Evolutionary conservation across 2,797 vertebrate species (phyloP), one percentile per base, ranked within the genome.

Genomic region (Paramormyrops hopkinsi): DNA sequence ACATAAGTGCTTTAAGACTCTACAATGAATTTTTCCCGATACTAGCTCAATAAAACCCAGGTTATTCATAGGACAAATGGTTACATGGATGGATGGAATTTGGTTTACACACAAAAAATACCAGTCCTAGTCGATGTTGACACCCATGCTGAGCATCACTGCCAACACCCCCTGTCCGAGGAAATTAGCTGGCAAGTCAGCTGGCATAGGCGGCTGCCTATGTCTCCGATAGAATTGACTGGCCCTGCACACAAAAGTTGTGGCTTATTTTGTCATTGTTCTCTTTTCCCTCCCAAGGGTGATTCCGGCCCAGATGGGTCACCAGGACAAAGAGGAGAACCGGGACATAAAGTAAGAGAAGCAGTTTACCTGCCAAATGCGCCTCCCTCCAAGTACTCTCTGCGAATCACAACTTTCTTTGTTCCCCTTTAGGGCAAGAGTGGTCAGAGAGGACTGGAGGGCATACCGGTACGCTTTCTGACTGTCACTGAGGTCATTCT

Each of bases 301-400:
- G 86, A 90, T 33, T 29, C 48, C 1, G 90, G 89, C 4, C 9
- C 8, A 2, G 29, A 56, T 56, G 90, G 90, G 7, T 2, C 7
- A 14, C 4, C 5, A n/a, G 90, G 90, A 48, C 1, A 4, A 29
- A 33, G 5, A 25, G 90, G 89, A 37, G 54, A 53, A n/a, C 9
- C 76, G 19, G 90, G 90, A 87, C 46, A 44, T 12, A 46, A 29
- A 48, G 90, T 90, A 89, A 90, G 90, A 76, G 14, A 46, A 44
- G 33, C 37, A 19, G 22, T 17, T 54, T 44, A 9, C 19, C n/a
- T 65, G 33, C 54, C 69, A 82, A 22, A 82, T 17, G 59, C 50
- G 3, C 11, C 12, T n/a, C 4, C 2, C 5, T 48, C 8, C 25
- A 17, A 19, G 29, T 8, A 11, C 11, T 33, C 8, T 22, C 4